These are phyloP conservation scores for Monopis laevigella DNA, from an alignment of 2,888 invertebrate species.

Conservation along the genomic window DNA sequence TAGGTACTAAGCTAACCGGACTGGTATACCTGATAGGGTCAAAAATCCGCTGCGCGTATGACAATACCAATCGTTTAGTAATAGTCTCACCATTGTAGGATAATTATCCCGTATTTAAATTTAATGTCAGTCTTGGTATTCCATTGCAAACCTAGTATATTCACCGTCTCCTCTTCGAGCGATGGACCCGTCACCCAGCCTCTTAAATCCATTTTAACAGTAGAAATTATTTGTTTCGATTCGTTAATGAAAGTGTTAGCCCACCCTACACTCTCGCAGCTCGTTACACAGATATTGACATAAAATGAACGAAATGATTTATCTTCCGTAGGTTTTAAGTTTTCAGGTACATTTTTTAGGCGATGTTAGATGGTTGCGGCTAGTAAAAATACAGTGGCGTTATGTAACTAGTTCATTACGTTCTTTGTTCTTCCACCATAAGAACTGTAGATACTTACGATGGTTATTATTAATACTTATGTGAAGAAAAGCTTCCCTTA, in stretches of 20 bases:
- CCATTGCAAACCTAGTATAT: slow-evolving; percentile 3
- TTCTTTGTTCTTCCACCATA: slow-evolving; percentile 19
- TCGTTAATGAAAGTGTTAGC: neutral
- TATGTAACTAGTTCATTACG: neutral
- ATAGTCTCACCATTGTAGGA: neutral
- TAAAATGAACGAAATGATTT: neutral
- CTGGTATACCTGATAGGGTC: slow-evolving; percentile 12
- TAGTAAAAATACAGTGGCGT: slow-evolving; percentile 10
- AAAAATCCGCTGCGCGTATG: slow-evolving; percentile 9
- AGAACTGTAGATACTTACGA: slow-evolving; percentile 24
- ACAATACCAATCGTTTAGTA: slow-evolving; percentile 11
- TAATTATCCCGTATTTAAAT: neutral
- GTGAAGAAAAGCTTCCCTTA: slow-evolving; percentile 27
- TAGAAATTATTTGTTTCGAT: neutral
- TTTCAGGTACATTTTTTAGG: neutral
- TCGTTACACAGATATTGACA: slow-evolving; percentile 4
- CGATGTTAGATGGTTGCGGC: neutral
- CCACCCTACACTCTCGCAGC: neutral
- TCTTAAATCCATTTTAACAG: slow-evolving; percentile 3
- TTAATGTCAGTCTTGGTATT: slow-evolving; percentile 1
- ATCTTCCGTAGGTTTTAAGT: neutral
- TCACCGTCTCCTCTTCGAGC: neutral
- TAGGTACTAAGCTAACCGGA: slow-evolving; percentile 12
- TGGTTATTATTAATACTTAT: slow-evolving; percentile 23
- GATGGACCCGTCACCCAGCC: neutral